phyloP scores from a whole-genome alignment of 2,797 vertebrate genomes.

The Ispidina lecontei region DNA sequence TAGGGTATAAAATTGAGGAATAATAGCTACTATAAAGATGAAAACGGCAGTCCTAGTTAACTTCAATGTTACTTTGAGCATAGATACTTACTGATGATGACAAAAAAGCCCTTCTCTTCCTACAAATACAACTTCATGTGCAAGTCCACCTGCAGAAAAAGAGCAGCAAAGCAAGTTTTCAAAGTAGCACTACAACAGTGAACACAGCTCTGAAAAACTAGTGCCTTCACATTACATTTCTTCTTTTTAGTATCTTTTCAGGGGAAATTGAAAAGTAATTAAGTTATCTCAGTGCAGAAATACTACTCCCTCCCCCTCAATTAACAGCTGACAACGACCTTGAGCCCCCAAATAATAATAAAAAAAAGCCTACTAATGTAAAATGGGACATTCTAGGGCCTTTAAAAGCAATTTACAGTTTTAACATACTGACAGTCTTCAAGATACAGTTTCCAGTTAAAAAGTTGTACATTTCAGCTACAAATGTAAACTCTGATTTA shows the following conservation, averaged over 20 bases:
- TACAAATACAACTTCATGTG: background rate
- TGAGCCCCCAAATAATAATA: background rate
- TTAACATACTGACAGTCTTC: background rate
- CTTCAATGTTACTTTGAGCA: background rate
- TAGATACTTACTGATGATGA: constrained; percentile 40
- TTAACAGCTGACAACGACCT: constrained; percentile 36
- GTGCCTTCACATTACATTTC: background rate
- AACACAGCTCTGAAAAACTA: background rate
- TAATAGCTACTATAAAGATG: background rate
- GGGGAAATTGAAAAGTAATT: background rate
- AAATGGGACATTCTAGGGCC: background rate
- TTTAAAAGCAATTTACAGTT: background rate
- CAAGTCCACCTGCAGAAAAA: constrained; percentile 16
- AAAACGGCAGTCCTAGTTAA: background rate
- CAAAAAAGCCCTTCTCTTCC: background rate
- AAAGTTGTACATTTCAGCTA: background rate
- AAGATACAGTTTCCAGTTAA: background rate
- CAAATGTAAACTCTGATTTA: background rate
- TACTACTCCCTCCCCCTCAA: background rate
- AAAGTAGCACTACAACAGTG: background rate
- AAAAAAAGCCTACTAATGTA: background rate
- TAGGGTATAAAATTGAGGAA: background rate
- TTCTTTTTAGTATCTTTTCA: background rate
- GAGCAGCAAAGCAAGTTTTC: background rate
- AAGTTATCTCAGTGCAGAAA: background rate